Conservation (phyloP, 2,888 invertebrate genomes). For the Caenorhabditis doughertyi region DNA sequence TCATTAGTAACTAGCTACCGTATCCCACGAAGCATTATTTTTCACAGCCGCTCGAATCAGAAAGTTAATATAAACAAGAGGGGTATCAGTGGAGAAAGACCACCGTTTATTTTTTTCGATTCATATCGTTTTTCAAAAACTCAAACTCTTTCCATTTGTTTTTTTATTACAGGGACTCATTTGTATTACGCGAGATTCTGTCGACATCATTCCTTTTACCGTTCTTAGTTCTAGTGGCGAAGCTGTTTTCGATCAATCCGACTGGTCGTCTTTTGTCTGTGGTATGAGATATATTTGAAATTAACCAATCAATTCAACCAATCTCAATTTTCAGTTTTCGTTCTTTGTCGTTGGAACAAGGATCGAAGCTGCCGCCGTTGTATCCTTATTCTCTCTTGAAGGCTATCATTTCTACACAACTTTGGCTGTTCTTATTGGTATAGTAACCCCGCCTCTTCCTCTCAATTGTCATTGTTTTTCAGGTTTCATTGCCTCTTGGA, state of each 20-base stretch:
- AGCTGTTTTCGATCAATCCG: conserved; percentile 18
- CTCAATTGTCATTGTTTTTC: neutral
- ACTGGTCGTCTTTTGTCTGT: no score
- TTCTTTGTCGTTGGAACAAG: conserved; percentile 22
- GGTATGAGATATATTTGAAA: no score
- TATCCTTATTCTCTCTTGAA: conserved; percentile 11
- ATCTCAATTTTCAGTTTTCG: conserved; percentile 34
- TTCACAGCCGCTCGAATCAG: neutral
- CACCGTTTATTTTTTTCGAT: conserved; percentile 9
- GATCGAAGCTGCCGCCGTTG: conserved; percentile 22
- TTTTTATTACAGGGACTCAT: conserved; percentile 31
- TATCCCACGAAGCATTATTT: neutral
- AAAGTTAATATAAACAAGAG: no score
- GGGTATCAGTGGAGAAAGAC: neutral
- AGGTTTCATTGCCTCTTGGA: conserved; percentile 28
- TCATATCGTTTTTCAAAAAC: neutral
- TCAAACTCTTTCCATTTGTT: neutral
- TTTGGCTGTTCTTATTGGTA: conserved; percentile 28
- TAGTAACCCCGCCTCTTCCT: neutral
- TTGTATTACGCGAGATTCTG: conserved; percentile 8
- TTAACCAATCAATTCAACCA: neutral
- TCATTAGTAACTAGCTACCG: no score
- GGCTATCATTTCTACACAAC: neutral
- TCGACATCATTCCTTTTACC: neutral
- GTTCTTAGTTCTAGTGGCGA: neutral